Base-by-base conservation (phyloP, 2,888 invertebrate species). In the Dinocampus coccinellae region DNA sequence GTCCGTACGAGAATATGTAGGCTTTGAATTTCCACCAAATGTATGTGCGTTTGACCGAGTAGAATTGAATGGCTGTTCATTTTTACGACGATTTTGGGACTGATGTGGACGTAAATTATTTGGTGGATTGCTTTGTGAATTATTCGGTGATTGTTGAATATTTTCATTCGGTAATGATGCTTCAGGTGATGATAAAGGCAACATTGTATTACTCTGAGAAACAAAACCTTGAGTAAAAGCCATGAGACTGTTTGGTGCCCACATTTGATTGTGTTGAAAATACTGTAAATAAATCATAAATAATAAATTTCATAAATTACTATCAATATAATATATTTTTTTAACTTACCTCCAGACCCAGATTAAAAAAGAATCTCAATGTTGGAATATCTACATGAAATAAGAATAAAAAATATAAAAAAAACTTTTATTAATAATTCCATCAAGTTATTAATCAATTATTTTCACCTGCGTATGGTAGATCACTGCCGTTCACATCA, bases 281-380 rank as follows among this genome's bases (percentile, higher is more conserved):
- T 80, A 84, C 84, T 47, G 47, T 2, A 39, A 13, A n/a, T 39
- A 0, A 47, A 16, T 7, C 84, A 13, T 39, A 61, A 22, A 36
- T 52, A 58, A 61, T 1, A 11, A 29, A n/a, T n/a, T 55, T 10
- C 10, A 66, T 29, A 29, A 53, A 53, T 26, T 1, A 47, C 13
- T 33, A 22, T 22, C n/a, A 16, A 16, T 0, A 20, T 20, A 3
- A 47, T 47, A 2, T 34, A 7, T 52, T 52, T 16, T 33, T 36
- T 70, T 42, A 9, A 57, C 58, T 39, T 76, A 84, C 84, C 73
- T 93, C 92, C 77, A 92, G 88, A 78, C 93, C 93, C 80, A 92
- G 86, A 85, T 93, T 93, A 88, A 90, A 93, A 86, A 91, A 93
- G 83, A 90, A 92, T 72, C 92, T 90, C 73, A 93, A 85, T 6